These are phyloP conservation scores for Cyphomyrmex costatus DNA, from an alignment of 1,140 invertebrate genomes.

Conservation along the genomic window DNA sequence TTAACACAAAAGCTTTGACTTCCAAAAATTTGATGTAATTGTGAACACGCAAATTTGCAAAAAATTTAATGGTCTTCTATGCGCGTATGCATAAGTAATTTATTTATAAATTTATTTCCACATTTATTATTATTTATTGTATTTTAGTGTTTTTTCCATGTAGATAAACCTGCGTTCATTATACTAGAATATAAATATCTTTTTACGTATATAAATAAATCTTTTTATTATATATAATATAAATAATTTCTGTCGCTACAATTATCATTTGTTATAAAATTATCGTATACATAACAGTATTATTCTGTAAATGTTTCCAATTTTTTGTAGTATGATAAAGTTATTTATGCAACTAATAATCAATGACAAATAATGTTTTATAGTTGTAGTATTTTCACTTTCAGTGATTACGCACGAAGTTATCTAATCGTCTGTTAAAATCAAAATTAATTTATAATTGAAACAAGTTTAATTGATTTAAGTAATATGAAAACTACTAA, in stretches of 20 bases:
- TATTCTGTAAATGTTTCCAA: background rate
- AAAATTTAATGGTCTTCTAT: slow-evolving; percentile 5
- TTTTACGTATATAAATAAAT: background rate
- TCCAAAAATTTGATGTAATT: slow-evolving; percentile 8
- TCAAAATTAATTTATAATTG: background rate
- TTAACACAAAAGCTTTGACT: background rate
- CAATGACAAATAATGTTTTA: background rate
- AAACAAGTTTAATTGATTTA: background rate
- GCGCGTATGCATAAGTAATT: background rate
- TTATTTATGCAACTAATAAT: background rate
- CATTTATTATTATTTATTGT: background rate
- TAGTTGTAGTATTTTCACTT: background rate
- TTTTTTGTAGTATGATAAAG: background rate
- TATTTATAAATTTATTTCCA: slow-evolving; percentile 2
- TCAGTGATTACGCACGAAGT: background rate
- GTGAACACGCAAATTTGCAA: slow-evolving; percentile 1
- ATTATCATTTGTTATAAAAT: slow-evolving; percentile 11
- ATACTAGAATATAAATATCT: background rate
- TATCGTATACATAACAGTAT: background rate
- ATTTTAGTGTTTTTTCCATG: background rate
- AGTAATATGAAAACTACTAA: background rate
- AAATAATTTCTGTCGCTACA: background rate
- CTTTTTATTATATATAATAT: background rate
- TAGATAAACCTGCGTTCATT: background rate
- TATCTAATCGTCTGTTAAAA: background rate